Evolutionary conservation across 2,113 vertebrate species (phyloP).

Genomic region (Pollachius pollachius): DNA sequence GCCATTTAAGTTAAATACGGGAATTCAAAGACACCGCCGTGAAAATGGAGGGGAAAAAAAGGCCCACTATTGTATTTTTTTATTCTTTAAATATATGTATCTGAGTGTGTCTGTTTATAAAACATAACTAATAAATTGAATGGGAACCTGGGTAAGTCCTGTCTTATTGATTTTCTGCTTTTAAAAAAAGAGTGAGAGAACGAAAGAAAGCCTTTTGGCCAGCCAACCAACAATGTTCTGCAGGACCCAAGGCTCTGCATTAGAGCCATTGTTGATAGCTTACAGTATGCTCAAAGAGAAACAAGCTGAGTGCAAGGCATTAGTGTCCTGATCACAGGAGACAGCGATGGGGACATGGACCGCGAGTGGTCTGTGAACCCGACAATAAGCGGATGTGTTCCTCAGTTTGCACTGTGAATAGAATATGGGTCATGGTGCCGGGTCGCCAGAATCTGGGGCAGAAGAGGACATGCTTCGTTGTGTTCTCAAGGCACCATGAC

Average conservation of each 20-base stretch:
- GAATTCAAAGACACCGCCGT: conserved; percentile 56
- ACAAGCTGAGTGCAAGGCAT: not conserved
- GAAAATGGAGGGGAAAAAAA: conserved; percentile 56
- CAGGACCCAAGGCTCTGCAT: not conserved
- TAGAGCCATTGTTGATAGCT: not conserved
- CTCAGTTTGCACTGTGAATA: not conserved
- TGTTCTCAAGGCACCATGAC: no score
- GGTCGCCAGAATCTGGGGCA: conserved; percentile 31
- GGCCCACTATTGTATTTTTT: conserved; percentile 65
- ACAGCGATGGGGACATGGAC: not conserved
- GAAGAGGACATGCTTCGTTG: not conserved
- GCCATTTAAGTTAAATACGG: conserved; percentile 47
- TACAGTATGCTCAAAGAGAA: not conserved
- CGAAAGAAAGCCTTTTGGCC: no score
- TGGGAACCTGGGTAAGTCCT: conserved; percentile 44
- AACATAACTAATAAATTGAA: conserved; percentile 73
- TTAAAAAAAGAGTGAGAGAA: no score
- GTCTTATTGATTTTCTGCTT: conserved; percentile 8
- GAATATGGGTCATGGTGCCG: conserved; percentile 30
- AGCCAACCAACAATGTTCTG: no score
- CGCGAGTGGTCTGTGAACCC: not conserved
- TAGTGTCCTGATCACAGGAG: not conserved
- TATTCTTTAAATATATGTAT: conserved; percentile 63
- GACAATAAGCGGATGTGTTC: conserved; percentile 1
- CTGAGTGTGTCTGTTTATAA: conserved; percentile 72